Base-by-base conservation (phyloP, 2,797 vertebrate species). In the Uromys caudimaculatus region DNA sequence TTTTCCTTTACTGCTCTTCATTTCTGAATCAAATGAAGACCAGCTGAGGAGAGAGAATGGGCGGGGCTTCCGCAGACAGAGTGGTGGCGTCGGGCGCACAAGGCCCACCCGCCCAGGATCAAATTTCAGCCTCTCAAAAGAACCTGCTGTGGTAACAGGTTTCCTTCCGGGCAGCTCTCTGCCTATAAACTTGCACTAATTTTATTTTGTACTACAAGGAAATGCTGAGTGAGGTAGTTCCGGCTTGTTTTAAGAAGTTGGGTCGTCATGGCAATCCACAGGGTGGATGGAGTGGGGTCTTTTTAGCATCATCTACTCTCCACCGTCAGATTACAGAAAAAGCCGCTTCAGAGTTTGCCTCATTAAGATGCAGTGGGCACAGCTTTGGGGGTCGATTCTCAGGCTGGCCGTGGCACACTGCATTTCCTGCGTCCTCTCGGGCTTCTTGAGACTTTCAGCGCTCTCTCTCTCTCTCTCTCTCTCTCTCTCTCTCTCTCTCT, bases 181-280 rank as follows among this genome's bases (percentile, higher is more conserved):
- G 92, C 83, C 78, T 86, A 93, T 89, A 94, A 90, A 93, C 89
- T 96, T 93, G 95, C 86, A 97, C 71, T 85, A 82, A 89, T 95
- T 98, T 97, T 93, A 93, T 96, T 97, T 97, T 97, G 97, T 97
- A 93, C 97, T 93, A 82, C 62, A 77, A 13, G 83, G 88, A 97
- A 97, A 81, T 96, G 96, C 96, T 97, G 97, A 97, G 96, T 97
- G 97, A 97, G 96, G 8, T 86, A 89, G 96, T 98, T 97, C 81
- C 90, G 91, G 1, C 88, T 32, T 97, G 97, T 98, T 95, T 97
- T 93, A 89, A 98, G 97, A 98, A 97, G 94, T 96, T 86, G 92
- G 90, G 98, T 98, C 86, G 97, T 97, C 97, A 98, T 98, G 98
- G 98, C 98, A 98, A 99, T 98, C 69, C 90, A 77, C 90, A 60